A percentile compares a stretch with the other conserved stretches of the same genome.
phyloP scores from a whole-genome alignment of 2,888 invertebrate species.

The Merodon equestris region DNA sequence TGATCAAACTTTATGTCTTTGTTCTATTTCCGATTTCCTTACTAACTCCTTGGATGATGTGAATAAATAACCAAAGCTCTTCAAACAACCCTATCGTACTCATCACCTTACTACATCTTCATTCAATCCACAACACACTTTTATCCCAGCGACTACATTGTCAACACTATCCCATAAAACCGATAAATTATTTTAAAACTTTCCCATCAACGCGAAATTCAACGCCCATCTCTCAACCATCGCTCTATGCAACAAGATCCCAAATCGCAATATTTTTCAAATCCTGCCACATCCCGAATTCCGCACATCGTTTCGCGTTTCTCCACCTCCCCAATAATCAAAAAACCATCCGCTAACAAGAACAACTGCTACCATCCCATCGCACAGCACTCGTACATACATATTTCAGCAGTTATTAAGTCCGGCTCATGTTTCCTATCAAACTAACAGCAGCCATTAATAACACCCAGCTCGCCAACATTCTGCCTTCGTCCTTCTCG shows the following conservation, averaged over 20 bases:
- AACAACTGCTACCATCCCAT: constrained; percentile 23
- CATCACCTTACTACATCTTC: too few species aligned
- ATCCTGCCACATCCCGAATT: constrained; percentile 6
- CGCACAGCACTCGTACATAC: too few species aligned
- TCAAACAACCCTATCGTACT: too few species aligned
- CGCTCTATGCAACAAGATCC: constrained; percentile 50
- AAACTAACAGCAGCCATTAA: constrained; percentile 50
- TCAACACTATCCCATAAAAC: background rate
- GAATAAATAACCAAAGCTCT: too few species aligned
- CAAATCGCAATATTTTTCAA: constrained; percentile 40
- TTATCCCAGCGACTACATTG: background rate
- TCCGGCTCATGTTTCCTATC: constrained; percentile 52
- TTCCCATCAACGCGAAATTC: constrained; percentile 43
- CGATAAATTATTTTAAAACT: constrained; percentile 48
- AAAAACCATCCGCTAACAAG: constrained; percentile 33
- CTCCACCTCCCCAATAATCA: constrained; percentile 5
- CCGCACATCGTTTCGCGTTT: too few species aligned
- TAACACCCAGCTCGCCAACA: constrained; percentile 25
- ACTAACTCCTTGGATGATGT: too few species aligned
- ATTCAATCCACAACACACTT: background rate
- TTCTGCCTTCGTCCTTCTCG: too few species aligned
- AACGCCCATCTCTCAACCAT: constrained; percentile 17
- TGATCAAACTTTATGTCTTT: too few species aligned
- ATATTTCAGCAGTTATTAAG: constrained; percentile 51
- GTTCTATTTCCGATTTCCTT: too few species aligned